These are phyloP conservation scores for Troides helena DNA, from an alignment of 2,888 invertebrate species.

Conservation along the genomic window DNA sequence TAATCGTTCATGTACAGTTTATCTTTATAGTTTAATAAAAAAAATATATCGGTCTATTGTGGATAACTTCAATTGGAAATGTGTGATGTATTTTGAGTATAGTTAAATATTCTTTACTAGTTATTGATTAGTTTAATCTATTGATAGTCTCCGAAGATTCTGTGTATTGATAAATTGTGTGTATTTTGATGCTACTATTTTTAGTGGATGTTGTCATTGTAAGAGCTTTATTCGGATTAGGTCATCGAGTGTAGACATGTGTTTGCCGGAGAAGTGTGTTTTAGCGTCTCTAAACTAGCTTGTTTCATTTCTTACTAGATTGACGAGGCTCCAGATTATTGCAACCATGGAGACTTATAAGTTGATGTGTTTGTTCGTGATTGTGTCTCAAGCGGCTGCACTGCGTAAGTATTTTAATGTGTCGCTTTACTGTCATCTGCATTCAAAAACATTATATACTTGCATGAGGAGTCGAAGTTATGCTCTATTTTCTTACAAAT, in stretches of 20 bases:
- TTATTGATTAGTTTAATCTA: not conserved
- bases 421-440: constrained; percentile 36
- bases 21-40: constrained; percentile 27
- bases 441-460: constrained; percentile 11
- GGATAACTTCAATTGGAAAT: not conserved
- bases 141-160: constrained; percentile 39
- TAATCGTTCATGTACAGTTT: constrained; percentile 21
- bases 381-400: constrained; percentile 63
- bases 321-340: constrained; percentile 56
- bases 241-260: constrained; percentile 77
- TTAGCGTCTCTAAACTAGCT: constrained; percentile 56
- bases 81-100: not conserved
- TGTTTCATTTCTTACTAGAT: constrained; percentile 74
- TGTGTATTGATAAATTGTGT: constrained; percentile 51
- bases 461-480: too few species aligned
- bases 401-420: constrained; percentile 60
- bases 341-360: constrained; percentile 66
- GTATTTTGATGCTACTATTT: constrained; percentile 79
- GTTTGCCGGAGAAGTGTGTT: constrained; percentile 68
- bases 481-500: too few species aligned
- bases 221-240: constrained; percentile 74
- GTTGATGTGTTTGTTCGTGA: constrained; percentile 62
- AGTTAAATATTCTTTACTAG: too few species aligned
- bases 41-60: constrained; percentile 13
- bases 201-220: constrained; percentile 81